These are phyloP conservation scores for Catostomus latipinnis DNA, from an alignment of 2,797 vertebrate genomes.

Conservation along the genomic window DNA sequence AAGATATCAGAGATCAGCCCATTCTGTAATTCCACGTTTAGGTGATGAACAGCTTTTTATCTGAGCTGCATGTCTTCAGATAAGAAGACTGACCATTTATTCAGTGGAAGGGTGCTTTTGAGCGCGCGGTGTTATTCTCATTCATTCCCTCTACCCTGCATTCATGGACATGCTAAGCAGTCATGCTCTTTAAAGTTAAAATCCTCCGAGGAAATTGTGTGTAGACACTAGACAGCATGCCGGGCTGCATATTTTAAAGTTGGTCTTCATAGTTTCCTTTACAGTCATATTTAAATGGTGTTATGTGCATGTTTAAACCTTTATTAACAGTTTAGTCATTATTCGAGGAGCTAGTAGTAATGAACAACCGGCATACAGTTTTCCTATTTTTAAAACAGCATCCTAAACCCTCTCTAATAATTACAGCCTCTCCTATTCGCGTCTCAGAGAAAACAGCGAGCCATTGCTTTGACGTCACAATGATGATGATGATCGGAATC, in stretches of 20 bases:
- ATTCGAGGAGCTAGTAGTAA: not conserved
- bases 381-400: not conserved
- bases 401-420: not conserved
- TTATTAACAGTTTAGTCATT: too few species aligned
- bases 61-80: not conserved
- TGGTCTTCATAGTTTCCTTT: not conserved
- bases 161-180: slow-evolving; percentile 14
- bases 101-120: not conserved
- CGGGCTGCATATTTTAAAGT: not conserved
- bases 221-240: slow-evolving; percentile 1
- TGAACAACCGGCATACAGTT: not conserved
- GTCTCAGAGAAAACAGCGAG: slow-evolving; percentile 67
- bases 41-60: not conserved
- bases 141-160: slow-evolving; percentile 5
- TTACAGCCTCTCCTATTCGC: slow-evolving; percentile 12
- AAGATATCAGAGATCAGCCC: not conserved
- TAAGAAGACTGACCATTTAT: not conserved
- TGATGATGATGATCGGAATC: slow-evolving; percentile 84
- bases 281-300: not conserved
- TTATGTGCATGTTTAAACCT: not conserved
- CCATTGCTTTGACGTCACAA: slow-evolving; percentile 80
- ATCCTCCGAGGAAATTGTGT: not conserved
- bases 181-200: slow-evolving; percentile 26
- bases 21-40: not conserved
- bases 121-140: slow-evolving; percentile 5